phyloP scores from a whole-genome alignment of 2,113 vertebrate genomes.

The Pseudorectes ferrugineus region DNA sequence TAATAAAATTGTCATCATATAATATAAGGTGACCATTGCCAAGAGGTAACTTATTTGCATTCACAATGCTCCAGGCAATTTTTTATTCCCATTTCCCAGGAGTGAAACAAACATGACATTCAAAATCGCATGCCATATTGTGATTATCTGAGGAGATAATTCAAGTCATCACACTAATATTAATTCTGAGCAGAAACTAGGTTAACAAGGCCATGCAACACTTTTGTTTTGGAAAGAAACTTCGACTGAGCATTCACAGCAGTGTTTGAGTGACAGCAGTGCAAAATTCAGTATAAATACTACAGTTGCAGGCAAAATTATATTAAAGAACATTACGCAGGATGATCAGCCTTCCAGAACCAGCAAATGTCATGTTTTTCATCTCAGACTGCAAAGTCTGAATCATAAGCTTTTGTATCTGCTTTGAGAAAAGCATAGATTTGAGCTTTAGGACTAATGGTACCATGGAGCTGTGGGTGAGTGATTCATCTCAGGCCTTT shows the following conservation, averaged over 20 bases:
- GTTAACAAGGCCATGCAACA: conserved; percentile 6
- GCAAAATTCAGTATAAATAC: background rate
- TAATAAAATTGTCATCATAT: background rate
- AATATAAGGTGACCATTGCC: conserved; percentile 4
- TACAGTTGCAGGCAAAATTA: background rate
- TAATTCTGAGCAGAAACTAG: conserved; percentile 18
- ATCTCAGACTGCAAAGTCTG: background rate
- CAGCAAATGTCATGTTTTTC: background rate
- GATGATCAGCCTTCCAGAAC: background rate
- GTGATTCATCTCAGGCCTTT: fast-evolving
- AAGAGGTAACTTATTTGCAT: background rate
- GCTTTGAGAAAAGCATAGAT: background rate
- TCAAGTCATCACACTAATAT: background rate
- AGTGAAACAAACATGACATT: conserved; percentile 25
- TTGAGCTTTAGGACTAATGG: background rate
- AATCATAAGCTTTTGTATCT: background rate
- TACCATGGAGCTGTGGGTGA: background rate
- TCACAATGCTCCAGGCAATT: background rate
- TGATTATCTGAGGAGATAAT: conserved; percentile 10
- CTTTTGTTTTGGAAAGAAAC: background rate
- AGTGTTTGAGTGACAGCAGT: background rate
- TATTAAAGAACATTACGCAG: background rate
- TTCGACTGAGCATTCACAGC: background rate
- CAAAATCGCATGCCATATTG: conserved; percentile 13
- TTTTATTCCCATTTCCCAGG: conserved; percentile 38